Evolutionary conservation across 2,113 vertebrate species (phyloP).

Genomic region (Condylura cristata): DNA sequence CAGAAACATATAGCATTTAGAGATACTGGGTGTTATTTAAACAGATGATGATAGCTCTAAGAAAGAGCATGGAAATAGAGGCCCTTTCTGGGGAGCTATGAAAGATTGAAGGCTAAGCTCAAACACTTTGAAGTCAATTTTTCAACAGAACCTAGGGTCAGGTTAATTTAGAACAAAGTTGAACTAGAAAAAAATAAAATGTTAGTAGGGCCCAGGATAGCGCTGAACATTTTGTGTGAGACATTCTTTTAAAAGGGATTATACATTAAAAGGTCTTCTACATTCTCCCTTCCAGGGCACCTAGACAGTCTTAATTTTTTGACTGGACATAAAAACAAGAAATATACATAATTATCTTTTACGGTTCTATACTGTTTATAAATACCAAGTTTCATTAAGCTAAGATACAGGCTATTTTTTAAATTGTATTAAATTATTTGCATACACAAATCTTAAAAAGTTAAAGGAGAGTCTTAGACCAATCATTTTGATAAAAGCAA

Average conservation of each 20-base stretch:
- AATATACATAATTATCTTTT: neutral
- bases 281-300: neutral
- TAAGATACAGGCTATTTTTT: neutral
- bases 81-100: neutral
- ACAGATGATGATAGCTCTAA: neutral
- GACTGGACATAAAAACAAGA: neutral
- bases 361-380: neutral
- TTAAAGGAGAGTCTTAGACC: neutral
- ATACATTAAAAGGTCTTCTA: neutral
- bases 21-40: neutral
- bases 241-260: neutral
- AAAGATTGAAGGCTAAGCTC: neutral
- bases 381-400: neutral
- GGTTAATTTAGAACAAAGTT: slow-evolving; percentile 20
- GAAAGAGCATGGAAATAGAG: neutral
- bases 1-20: neutral
- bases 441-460: neutral
- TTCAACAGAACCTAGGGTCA: neutral
- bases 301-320: neutral
- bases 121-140: slow-evolving; percentile 31
- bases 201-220: neutral
- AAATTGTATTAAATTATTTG: neutral
- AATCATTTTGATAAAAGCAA: neutral
- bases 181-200: neutral
- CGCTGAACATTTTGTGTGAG: neutral